Evolutionary conservation across 2,797 vertebrate species (phyloP), one percentile per base, ranked within the genome.

Genomic region (Rachycentron canadum): DNA sequence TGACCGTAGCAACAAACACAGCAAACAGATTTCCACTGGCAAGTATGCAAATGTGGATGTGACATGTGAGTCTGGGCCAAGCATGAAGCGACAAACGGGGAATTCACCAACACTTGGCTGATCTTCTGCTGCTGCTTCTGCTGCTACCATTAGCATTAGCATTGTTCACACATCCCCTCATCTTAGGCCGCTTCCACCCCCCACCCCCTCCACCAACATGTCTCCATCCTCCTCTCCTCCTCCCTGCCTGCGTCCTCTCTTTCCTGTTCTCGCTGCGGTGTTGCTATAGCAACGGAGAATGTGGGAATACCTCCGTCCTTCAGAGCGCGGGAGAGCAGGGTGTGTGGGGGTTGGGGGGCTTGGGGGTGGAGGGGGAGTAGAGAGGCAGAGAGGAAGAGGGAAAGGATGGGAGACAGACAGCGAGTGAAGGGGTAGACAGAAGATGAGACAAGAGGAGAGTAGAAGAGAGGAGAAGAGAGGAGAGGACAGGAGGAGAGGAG

Each of bases 221-320:
- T 84, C 79, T 87, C 84, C 83, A 82, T 82, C 90, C 79, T 81
- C 81, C 63, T 61, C 72, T 70, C 58, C 81, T 69, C 88, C 73
- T 59, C 56, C 78, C 80, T 69, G 78, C 84, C 88, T 90, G 91
- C 89, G 69, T 93, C 90, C 94, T 90, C 91, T 91, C 89, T 88
- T 92, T 92, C 91, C 91, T 91, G 88, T 90, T 94, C 94, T 92
- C 86, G 92, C 91, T 94, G 94, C 94, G 88, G 95, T 93, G 94
- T 96, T 95, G 90, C 95, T 93, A 95, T 96, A 94, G 95, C 91
- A 95, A 95, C 95, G 83, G 91, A 93, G 93, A 95, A 95, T 95
- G 94, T 96, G 94, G 94, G 95, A 95, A 95, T 95, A 95, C 94
- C 94, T 93, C 95, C 90, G 94, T 95, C 94, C 95, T 96, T 95